Percentiles rank a stretch among this genome's conserved stretches.
Evolutionary conservation across 2,113 vertebrate species (phyloP).

Genomic region (Noturus placidus): DNA sequence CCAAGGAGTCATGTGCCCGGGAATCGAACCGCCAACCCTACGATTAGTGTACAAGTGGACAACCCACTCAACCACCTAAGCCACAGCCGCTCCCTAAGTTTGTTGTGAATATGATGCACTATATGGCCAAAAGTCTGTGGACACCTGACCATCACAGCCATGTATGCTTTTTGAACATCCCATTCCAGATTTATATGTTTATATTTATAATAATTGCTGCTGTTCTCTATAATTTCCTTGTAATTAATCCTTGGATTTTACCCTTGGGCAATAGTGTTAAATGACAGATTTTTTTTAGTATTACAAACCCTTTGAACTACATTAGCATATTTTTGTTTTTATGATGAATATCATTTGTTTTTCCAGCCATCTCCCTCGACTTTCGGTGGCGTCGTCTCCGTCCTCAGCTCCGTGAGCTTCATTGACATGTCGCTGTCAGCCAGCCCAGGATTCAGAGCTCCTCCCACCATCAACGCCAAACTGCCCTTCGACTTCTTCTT

Average conservation of each 20-base stretch:
- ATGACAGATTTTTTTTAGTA: neutral
- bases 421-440: slow-evolving; percentile 80
- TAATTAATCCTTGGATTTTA: neutral
- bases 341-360: neutral
- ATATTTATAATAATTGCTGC: neutral
- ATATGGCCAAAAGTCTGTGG: neutral
- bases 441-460: slow-evolving; percentile 80
- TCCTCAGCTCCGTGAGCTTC: slow-evolving; percentile 80
- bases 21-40: too few relatives aligned
- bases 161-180: neutral
- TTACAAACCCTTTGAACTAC: neutral
- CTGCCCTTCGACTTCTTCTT: slow-evolving; percentile 92
- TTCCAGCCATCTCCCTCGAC: slow-evolving; percentile 54
- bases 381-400: slow-evolving; percentile 58
- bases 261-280: neutral
- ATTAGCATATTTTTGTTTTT: neutral
- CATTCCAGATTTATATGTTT: neutral
- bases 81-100: too few relatives aligned
- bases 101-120: neutral
- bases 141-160: neutral
- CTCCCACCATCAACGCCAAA: slow-evolving; percentile 81
- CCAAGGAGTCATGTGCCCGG: too few relatives aligned
- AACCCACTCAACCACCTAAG: too few relatives aligned
- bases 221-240: neutral
- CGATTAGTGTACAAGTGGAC: too few relatives aligned